Evolutionary conservation across 2,113 vertebrate species (phyloP).

Genomic region (Thalassarche chlororhynchos): DNA sequence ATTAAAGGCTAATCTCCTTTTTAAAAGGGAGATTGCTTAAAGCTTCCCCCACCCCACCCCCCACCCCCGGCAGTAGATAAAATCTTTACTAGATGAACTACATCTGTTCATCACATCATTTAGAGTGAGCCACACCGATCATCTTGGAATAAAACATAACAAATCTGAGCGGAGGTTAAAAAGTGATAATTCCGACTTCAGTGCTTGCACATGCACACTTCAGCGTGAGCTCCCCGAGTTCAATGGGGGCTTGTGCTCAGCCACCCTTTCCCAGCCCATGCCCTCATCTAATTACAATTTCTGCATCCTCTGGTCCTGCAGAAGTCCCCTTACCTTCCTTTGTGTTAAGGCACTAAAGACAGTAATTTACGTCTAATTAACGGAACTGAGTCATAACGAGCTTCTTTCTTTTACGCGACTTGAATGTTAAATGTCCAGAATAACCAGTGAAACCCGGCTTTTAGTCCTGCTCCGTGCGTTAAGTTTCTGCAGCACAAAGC

Average conservation of each 20-base stretch:
- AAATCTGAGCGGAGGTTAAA: neutral
- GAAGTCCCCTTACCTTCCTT: slow-evolving; percentile 77
- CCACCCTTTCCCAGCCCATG: slow-evolving; percentile 59
- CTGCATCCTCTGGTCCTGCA: slow-evolving; percentile 70
- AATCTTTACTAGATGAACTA: neutral
- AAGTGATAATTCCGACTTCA: neutral
- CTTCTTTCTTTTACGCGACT: slow-evolving; percentile 70
- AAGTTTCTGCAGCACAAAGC: slow-evolving; percentile 74
- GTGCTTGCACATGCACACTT: neutral
- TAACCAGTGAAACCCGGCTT: slow-evolving; percentile 69
- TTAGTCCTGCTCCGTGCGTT: slow-evolving; percentile 44
- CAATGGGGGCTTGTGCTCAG: slow-evolving; percentile 67
- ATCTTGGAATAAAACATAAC: neutral
- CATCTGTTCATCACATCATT: neutral
- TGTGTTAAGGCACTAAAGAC: slow-evolving; percentile 71
- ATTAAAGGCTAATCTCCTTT: slow-evolving; percentile 30
- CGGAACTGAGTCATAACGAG: slow-evolving; percentile 82
- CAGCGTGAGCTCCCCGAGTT: neutral
- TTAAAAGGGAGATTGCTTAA: neutral
- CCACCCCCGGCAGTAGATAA: neutral
- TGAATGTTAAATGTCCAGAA: slow-evolving; percentile 76
- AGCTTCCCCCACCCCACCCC: neutral
- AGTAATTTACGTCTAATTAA: slow-evolving; percentile 85
- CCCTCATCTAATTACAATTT: slow-evolving; percentile 75
- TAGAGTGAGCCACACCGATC: neutral